These are phyloP conservation scores for Hypomesus transpacificus DNA, from an alignment of 2,113 vertebrate genomes.

Conservation along the genomic window DNA sequence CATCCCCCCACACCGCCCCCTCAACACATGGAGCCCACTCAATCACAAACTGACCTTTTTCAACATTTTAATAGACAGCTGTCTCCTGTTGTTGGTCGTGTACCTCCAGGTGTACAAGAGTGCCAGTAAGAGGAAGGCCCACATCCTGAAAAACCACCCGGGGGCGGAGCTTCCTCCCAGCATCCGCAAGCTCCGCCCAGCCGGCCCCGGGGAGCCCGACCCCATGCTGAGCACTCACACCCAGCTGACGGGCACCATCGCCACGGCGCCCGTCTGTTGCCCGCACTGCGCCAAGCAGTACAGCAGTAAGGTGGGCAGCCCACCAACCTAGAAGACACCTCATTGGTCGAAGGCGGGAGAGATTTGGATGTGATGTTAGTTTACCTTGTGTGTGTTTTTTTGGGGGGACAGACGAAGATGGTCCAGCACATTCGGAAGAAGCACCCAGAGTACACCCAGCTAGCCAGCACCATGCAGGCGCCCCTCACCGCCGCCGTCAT, in stretches of 20 bases:
- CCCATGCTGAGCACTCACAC: constrained; percentile 98
- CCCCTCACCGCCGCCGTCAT: constrained; percentile 83
- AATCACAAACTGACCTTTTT: not conserved
- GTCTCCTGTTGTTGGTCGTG: not conserved
- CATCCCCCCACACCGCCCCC: not conserved
- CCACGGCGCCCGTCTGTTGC: constrained; percentile 92
- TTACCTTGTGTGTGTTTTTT: not conserved
- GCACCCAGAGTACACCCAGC: constrained; percentile 87
- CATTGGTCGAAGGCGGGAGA: not conserved
- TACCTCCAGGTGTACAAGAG: constrained; percentile 92
- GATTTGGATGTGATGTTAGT: not conserved
- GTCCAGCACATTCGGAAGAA: constrained; percentile 99
- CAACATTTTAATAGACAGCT: not conserved
- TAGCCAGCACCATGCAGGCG: constrained; percentile 77
- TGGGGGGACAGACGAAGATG: constrained; percentile 97
- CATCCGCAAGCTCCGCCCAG: constrained; percentile 92
- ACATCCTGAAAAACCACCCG: constrained; percentile 97
- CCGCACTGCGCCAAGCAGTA: constrained; percentile 98
- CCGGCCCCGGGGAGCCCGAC: constrained; percentile 91
- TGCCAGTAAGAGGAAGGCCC: constrained; percentile 96
- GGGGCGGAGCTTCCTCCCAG: constrained; percentile 94
- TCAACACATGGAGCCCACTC: not conserved
- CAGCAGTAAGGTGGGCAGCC: constrained; percentile 86
- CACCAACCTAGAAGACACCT: too few species aligned
- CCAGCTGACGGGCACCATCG: constrained; percentile 94